Conservation (phyloP, 2,113 vertebrate genomes). For the Mus musculus region GRCm39 chr13:35123501-35124000, state of each 20-base stretch:
- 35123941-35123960: neutral
- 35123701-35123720: neutral
- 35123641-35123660: neutral
- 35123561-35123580: neutral
- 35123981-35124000: neutral
- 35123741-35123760: neutral
- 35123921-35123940: neutral
- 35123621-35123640: neutral
- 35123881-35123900: neutral
- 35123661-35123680: neutral
- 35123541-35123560: neutral
- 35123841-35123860: neutral
- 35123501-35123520: neutral
- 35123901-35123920: neutral
- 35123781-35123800: neutral
- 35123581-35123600: neutral
- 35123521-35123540: neutral
- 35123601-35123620: neutral
- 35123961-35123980: neutral
- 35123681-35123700: neutral
- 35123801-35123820: neutral
- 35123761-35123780: neutral
- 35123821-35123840: neutral
- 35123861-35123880: neutral
- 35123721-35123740: neutral